Evolutionary conservation across 2,113 vertebrate genomes (phyloP), one percentile per base, ranked within the genome.

Genomic region (Coracopsis vasa): DNA sequence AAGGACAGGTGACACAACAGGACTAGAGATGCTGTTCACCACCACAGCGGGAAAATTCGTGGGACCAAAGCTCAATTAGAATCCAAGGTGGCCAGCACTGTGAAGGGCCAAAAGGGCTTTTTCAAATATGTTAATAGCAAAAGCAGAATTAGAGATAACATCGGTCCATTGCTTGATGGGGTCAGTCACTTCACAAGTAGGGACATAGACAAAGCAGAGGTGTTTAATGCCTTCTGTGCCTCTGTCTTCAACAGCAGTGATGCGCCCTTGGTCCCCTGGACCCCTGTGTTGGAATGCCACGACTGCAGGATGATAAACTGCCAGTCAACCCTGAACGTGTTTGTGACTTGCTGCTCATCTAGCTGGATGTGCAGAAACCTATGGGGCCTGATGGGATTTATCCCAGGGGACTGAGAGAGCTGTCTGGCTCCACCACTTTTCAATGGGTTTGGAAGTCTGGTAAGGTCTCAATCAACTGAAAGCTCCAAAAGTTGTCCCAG

Each of bases 231-330:
- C 39, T 44, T 58, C 20, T 75, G 33, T 8, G 6, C 10, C 62
- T 58, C 35, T 45, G 28, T 47, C 39, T 47, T 58, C 39, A 54
- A 61, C 4, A 31, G 13, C 0, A 1, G 0, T 61, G 16, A 23
- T 45, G 17, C 35, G 28, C 28, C 14, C 4, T 72, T 20, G 27
- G 24, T 29, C 7, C 11, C 29, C 44, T 14, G 35, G 21, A 61
- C 6, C 15, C 16, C 8, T 33, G 11, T 77, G 44, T 16, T 77
- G n/a, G 44, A 65, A 86, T 25, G 51, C 13, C 6, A 4, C 21
- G 50, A 81, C 44, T 29, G 25, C 48, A 6, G 25, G 4, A 72
- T 21, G 21, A 53, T 42, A 37, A 72, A 42, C 15, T 72, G 21
- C 39, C 45, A 78, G 25, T 21, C 39, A 27, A 1, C 1, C 12